Evolutionary conservation across 1,140 invertebrate species (phyloP).

Genomic region (Eumeta japonica): DNA sequence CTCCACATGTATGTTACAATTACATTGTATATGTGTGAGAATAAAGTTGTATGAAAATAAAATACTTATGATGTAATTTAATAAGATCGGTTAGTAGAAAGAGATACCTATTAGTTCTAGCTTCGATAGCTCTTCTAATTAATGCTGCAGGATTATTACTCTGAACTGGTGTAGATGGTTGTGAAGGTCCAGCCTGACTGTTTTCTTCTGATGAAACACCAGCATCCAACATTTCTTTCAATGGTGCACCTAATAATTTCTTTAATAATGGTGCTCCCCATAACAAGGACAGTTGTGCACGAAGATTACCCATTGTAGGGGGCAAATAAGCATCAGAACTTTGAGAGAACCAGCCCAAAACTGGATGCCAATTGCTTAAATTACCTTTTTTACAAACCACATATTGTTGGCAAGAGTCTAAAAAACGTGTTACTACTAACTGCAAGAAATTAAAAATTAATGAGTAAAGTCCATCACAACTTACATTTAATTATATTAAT

Average conservation of each 20-base stretch:
- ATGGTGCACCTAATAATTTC: slow-evolving; percentile 37
- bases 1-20: no score
- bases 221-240: slow-evolving; percentile 45
- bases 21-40: no score
- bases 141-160: slow-evolving; percentile 44
- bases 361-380: slow-evolving; percentile 94
- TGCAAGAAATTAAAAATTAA: slow-evolving; percentile 39
- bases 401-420: slow-evolving; percentile 83
- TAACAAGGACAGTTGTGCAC: slow-evolving; percentile 78
- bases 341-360: slow-evolving; percentile 96
- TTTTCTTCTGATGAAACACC: slow-evolving; percentile 35
- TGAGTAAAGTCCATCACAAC: no score
- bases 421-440: slow-evolving; percentile 75
- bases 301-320: slow-evolving; percentile 77
- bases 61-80: no score
- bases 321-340: slow-evolving; percentile 79
- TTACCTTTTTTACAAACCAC: slow-evolving; percentile 84
- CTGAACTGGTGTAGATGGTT: slow-evolving; percentile 45
- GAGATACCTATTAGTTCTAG: slow-evolving; percentile 50
- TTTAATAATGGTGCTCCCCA: slow-evolving; percentile 70
- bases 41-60: no score
- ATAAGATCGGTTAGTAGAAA: no score
- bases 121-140: slow-evolving; percentile 53
- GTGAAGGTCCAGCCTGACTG: slow-evolving; percentile 33
- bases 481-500: no score